Conservation (phyloP, 1,140 invertebrate genomes). For the Bombus polaris region DNA sequence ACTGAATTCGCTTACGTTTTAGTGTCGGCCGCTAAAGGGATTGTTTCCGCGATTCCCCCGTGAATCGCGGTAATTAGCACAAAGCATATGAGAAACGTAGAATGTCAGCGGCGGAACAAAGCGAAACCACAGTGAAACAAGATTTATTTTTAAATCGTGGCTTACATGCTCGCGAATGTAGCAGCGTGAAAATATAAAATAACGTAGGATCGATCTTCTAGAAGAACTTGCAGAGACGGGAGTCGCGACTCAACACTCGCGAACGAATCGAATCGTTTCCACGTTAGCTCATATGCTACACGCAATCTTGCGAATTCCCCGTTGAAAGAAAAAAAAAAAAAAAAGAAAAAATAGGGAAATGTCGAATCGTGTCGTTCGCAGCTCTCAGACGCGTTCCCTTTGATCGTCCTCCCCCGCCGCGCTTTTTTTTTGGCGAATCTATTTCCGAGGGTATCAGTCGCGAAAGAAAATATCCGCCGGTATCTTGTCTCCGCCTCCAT, state of each 20-base stretch:
- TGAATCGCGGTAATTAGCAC: slow-evolving; percentile 2
- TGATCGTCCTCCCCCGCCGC: slow-evolving; percentile 1
- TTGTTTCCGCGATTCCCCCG: neutral
- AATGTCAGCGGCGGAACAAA: neutral
- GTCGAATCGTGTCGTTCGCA: neutral
- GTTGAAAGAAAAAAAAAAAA: neutral
- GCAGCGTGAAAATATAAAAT: neutral
- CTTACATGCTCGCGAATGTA: neutral
- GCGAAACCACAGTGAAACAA: neutral
- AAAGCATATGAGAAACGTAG: neutral
- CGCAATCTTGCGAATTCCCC: neutral
- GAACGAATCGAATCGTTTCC: neutral
- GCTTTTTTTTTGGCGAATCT: slow-evolving; percentile 13
- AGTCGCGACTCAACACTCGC: no score
- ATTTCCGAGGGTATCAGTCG: slow-evolving; percentile 39
- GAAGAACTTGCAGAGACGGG: neutral
- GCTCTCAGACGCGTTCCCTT: slow-evolving; percentile 15
- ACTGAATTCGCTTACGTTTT: neutral
- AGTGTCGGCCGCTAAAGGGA: neutral
- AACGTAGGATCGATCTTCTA: neutral
- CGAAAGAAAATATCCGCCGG: slow-evolving; percentile 38
- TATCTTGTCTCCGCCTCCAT: neutral
- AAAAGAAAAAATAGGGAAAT: no score
- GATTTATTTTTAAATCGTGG: neutral
- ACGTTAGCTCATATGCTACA: neutral